These are phyloP conservation scores for Centropristis striata DNA, from an alignment of 2,113 vertebrate genomes.

Conservation along the genomic window DNA sequence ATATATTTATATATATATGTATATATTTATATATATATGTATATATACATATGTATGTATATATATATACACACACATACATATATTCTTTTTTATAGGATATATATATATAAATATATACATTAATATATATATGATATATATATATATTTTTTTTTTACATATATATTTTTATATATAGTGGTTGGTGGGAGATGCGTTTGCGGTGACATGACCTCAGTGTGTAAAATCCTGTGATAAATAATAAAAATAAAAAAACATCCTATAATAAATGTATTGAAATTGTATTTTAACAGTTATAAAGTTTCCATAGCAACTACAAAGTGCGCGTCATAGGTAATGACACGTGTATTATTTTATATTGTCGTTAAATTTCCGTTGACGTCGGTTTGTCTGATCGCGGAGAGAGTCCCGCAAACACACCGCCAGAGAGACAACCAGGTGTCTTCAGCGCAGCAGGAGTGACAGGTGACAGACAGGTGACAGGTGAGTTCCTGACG, in stretches of 20 bases:
- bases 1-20: no score
- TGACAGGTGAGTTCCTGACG: constrained; percentile 15
- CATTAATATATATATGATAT: no score
- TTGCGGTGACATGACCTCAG: no score
- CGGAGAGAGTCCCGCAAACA: background rate
- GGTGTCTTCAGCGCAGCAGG: background rate
- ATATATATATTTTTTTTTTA: background rate
- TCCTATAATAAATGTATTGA: background rate
- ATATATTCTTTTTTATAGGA: no score
- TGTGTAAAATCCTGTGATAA: no score
- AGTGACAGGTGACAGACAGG: background rate
- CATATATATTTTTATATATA: no score
- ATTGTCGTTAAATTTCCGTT: background rate
- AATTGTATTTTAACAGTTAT: background rate
- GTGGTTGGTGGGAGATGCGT: no score
- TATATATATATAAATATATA: background rate
- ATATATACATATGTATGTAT: no score
- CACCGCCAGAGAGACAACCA: background rate
- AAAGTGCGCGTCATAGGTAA: background rate
- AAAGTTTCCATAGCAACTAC: background rate
- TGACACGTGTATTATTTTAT: no score
- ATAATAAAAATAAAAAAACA: no score
- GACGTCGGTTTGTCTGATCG: background rate
- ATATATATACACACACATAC: no score
- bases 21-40: no score